Base-by-base conservation (phyloP, 2,797 vertebrate genomes). In the Discoglossus pictus region DNA sequence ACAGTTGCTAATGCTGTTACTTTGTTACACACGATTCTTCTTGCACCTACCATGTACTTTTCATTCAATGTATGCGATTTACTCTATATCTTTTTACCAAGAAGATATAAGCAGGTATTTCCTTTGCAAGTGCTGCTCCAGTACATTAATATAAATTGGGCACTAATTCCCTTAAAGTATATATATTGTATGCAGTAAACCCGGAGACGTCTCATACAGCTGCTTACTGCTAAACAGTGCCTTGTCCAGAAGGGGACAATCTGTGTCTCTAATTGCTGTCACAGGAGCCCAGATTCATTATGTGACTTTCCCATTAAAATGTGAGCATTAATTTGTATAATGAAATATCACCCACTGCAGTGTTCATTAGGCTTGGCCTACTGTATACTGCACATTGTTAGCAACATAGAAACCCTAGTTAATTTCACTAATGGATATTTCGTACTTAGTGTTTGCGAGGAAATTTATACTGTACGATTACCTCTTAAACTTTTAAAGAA, bases 291-390 rank as follows among this genome's bases (percentile, higher is more conserved):
- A 95, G 97, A 99, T 99, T 99, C 97, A 98, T 99, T 98, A 98
- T 96, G 95, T 97, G 97, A 98, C 97, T 99, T 97, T 97, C 96
- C 97, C 96, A 99, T 99, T 98, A 99, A 98, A 98, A 97, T 97
- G 97, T 97, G 96, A 98, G 96, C 97, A 97, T 99, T 98, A 98
- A 99, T 99, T 99, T 98, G 96, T 99, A 97, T 98, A 98, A 99
- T 99, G 97, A 99, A 99, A 99, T 98, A 99, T 99, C 96, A 95
- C 95, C 96, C 94, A 92, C 96, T 94, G 94, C 96, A 96, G 95
- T 93, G 94, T 98, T 99, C 95, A 99, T 99, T 98, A 99, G 94
- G 93, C 91, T 91, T 93, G 94, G 93, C 96, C 93, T 93, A 93
- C 96, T 93, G 94, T 94, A 98, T 91, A 92, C 90, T 84, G 88